These are phyloP conservation scores for Tromatobia lineatoria DNA, from an alignment of 2,888 invertebrate genomes.

Conservation along the genomic window DNA sequence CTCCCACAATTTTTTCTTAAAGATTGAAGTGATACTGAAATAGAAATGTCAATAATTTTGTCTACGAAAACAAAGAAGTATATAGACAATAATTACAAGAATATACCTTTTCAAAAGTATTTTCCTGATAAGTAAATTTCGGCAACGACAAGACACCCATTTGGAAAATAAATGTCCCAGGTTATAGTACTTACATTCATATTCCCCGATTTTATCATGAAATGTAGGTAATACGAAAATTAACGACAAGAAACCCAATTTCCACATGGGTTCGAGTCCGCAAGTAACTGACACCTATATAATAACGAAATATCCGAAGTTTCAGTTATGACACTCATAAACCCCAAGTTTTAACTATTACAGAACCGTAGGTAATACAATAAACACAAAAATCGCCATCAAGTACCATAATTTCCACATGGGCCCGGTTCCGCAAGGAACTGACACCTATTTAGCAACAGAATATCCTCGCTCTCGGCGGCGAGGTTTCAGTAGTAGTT, in stretches of 20 bases:
- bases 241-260: not conserved
- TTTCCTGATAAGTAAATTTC: no score
- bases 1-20: no score
- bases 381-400: not conserved
- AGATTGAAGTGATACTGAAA: no score
- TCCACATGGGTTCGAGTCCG: not conserved
- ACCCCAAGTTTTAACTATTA: not conserved
- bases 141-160: no score
- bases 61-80: no score
- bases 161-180: no score
- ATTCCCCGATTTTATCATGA: no score
- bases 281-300: slow-evolving; percentile 7
- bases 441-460: slow-evolving; percentile 10
- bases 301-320: not conserved
- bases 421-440: slow-evolving; percentile 3
- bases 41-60: no score
- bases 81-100: no score
- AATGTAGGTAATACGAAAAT: not conserved
- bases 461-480: not conserved
- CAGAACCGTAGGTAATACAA: not conserved
- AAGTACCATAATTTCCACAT: not conserved
- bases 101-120: no score
- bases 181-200: not conserved
- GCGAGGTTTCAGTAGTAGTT: not conserved
- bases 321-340: not conserved